Evolutionary conservation across 2,113 vertebrate species (phyloP), one percentile per base, ranked within the genome.

Genomic region (Genyomyrus donnyi): DNA sequence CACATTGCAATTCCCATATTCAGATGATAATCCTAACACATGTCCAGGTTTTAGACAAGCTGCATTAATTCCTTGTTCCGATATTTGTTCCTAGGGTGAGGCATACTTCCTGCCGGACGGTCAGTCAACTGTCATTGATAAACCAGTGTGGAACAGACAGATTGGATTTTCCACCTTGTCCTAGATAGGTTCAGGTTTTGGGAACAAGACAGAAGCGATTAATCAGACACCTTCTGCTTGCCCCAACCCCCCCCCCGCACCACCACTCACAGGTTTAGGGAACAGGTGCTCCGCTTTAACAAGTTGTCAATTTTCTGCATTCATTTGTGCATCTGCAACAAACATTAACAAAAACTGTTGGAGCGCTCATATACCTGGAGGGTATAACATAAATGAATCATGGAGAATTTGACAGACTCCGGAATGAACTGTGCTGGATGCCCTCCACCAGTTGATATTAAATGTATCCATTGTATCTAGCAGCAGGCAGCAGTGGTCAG

Each of bases 241-340:
- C 45, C 88, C 27, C 0, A 1, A 39, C 24, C 0, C n/a, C 62
- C 62, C 62, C 27, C 27, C n/a, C n/a, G n/a, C n/a, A n/a, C n/a
- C 50, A 17, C 17, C 50, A 5, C 52, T 0, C 17, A 53, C 4
- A 70, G 62, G 42, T 13, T 9, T 39, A 31, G 46, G 88, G 31
- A 50, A 74, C 46, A 27, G 66, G 58, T 45, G 45, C 27, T 35
- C 4, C 45, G 88, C 62, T 19, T 19, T 88, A 74, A 88, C 31
- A 42, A 46, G 5, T 88, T 39, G 66, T 62, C 62, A 45, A 88
- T 88, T 77, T 88, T 66, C 87, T 42, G 13, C 87, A 56, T 50
- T 77, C 13, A 42, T 42, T 80, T 80, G 35, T 80, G 42, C 49
- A 50, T 49, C 88, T 17, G 7, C 5, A n/a, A 27, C 88, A 77